Base-by-base conservation (phyloP, 2,797 vertebrate genomes). In the Melanotaenia trifasciata region DNA sequence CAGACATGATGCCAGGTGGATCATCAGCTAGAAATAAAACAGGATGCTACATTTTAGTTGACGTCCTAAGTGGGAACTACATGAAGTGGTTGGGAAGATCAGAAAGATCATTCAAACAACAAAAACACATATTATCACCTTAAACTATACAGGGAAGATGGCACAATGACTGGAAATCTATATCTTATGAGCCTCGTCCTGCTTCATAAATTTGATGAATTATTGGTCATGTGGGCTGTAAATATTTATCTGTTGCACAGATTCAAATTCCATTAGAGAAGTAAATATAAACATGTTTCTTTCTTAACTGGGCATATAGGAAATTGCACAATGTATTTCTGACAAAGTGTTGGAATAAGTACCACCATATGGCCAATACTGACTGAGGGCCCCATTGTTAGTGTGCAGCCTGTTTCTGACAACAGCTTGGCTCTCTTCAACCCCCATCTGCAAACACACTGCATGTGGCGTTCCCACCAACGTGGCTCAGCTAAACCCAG, bases 231-330 rank as follows among this genome's bases (percentile, higher is more conserved):
- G 54, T 36, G 60, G 35, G 26, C 64, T 79, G 80, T 93, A 94
- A 95, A 95, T 93, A 94, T 95, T 95, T 95, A 94, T 84, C 81
- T 64, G 33, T 84, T 89, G 86, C 81, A 88, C 90, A 93, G 92
- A 93, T 91, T 84, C 81, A 85, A 85, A 90, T 87, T 93, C 91
- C 91, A 93, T 94, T 89, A 87, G 67, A 18, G 26, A 70, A 84
- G 87, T 90, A 92, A 94, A 94, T 89, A 91, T 82, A 88, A 92
- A 92, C 86, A 90, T 81, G 70, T 87, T 85, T 90, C 70, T 81
- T 81, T 89, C 85, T 88, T 85, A 86, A 87, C 83, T 69, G 81
- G 76, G 69, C 76, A 70, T 89, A 89, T 90, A 82, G 85, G 78
- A 90, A 91, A 91, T 91, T 78, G 93, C 94, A 94, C 90, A 92